Evolutionary conservation across 92 coral and sea anemone genomes (phyloP).

Genomic region (Siderastrea siderea): DNA sequence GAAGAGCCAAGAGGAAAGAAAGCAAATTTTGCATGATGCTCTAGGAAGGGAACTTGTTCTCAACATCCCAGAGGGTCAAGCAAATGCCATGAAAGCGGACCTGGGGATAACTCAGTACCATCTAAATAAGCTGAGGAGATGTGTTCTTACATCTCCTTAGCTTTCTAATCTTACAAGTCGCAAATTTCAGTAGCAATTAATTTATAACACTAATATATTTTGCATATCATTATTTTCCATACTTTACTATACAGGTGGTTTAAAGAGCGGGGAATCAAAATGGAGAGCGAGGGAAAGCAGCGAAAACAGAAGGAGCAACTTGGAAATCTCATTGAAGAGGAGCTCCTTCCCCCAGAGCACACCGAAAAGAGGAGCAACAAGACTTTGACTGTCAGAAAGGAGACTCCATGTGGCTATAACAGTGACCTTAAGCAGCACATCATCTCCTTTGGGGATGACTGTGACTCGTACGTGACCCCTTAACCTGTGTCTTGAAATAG

Average conservation of each 20-base stretch:
- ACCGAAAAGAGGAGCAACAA: conserved; percentile 8
- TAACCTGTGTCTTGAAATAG: no score
- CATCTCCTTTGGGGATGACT: neutral
- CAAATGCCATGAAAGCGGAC: conserved; percentile 5
- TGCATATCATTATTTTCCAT: no score
- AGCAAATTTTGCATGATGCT: neutral
- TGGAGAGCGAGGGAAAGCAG: conserved; percentile 19
- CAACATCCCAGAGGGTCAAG: conserved; percentile 10
- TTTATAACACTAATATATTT: no score
- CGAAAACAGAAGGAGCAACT: conserved; percentile 10
- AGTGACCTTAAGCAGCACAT: conserved; percentile 16
- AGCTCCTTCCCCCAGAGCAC: conserved; percentile 26
- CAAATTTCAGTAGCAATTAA: no score
- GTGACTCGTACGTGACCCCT: no score
- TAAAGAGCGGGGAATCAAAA: conserved; percentile 12
- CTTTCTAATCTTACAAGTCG: no score
- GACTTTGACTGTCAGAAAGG: neutral
- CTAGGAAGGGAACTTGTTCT: neutral
- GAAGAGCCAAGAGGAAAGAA: neutral
- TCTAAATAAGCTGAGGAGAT: neutral
- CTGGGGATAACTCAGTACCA: neutral
- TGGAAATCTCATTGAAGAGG: conserved; percentile 13
- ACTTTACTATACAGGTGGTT: conserved; percentile 21
- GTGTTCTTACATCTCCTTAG: neutral
- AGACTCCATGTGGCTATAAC: conserved; percentile 27